These are phyloP conservation scores for Shinisaurus crocodilurus DNA, from an alignment of 2,113 vertebrate genomes.

Conservation along the genomic window DNA sequence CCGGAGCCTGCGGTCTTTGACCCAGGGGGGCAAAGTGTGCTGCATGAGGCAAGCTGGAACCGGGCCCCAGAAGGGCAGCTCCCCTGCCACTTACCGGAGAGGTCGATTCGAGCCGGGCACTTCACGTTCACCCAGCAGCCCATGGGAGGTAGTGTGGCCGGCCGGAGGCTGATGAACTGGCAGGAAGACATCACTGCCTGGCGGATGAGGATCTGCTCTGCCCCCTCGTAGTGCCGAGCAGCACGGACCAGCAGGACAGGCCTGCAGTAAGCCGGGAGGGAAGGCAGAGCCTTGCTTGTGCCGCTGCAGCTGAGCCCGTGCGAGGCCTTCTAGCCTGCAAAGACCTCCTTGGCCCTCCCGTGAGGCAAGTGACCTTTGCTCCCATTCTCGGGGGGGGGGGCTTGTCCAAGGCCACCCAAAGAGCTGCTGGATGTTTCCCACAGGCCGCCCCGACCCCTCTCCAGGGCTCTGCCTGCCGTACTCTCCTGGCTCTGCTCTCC, in stretches of 20 bases:
- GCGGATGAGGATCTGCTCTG: slow-evolving; percentile 89
- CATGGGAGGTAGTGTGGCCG: slow-evolving; percentile 71
- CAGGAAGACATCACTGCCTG: slow-evolving; percentile 91
- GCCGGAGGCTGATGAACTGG: slow-evolving; percentile 78
- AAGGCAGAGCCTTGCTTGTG: not conserved
- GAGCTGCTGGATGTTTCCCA: too few species aligned
- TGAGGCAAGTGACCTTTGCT: too few species aligned
- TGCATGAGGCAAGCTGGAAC: not conserved
- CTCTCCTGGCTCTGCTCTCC: not conserved
- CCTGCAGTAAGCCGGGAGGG: slow-evolving; percentile 64
- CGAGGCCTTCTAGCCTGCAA: not conserved
- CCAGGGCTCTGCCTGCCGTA: not conserved
- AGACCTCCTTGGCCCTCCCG: not conserved
- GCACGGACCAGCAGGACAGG: slow-evolving; percentile 90
- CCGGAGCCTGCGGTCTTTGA: too few species aligned
- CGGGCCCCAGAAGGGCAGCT: not conserved
- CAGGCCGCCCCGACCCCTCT: not conserved
- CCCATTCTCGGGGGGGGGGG: too few species aligned
- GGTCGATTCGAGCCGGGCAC: slow-evolving; percentile 91
- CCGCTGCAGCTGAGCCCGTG: not conserved
- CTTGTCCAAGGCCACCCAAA: not conserved
- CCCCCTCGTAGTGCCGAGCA: slow-evolving; percentile 93
- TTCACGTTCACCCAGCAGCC: slow-evolving; percentile 87
- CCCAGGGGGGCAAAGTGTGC: too few species aligned
- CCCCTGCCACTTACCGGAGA: slow-evolving; percentile 82